phyloP scores from a whole-genome alignment of 2,113 vertebrate genomes.

The rat (Rattus norvegicus) region GRCr8 NC_086029.1:14212001-14212500 shows the following conservation, averaged over 20 bases:
- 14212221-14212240: conserved; percentile 59
- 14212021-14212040: conserved; percentile 45
- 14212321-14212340: conserved; percentile 50
- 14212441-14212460: neutral
- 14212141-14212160: conserved; percentile 40
- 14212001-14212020: conserved; percentile 15
- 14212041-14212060: neutral
- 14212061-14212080: conserved; percentile 23
- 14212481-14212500: neutral
- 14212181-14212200: conserved; percentile 48
- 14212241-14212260: conserved; percentile 59
- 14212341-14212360: conserved; percentile 46
- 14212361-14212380: conserved; percentile 54
- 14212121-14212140: conserved; percentile 11
- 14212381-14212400: neutral
- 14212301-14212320: conserved; percentile 41
- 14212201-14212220: conserved; percentile 19
- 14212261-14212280: conserved; percentile 61
- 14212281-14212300: conserved; percentile 59
- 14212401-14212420: neutral
- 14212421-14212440: neutral
- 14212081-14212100: conserved; percentile 43
- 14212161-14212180: conserved; percentile 1
- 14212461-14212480: neutral
- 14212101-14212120: conserved; percentile 38